These are phyloP conservation scores for Meda fulgida DNA, from an alignment of 2,797 vertebrate genomes.

Conservation along the genomic window DNA sequence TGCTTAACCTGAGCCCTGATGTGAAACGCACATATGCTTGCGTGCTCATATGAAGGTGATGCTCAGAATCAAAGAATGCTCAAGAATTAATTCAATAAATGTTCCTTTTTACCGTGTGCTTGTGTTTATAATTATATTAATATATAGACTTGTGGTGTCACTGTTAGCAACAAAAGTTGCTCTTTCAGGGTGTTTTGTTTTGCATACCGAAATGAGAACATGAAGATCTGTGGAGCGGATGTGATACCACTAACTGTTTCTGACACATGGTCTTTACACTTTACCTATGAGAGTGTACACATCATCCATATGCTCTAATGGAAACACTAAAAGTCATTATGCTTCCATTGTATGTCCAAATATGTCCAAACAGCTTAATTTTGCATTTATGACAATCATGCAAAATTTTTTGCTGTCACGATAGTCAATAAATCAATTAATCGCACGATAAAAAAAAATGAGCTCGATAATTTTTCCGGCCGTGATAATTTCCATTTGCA, in stretches of 20 bases:
- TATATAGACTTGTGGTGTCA: background rate
- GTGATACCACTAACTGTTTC: conserved; percentile 46
- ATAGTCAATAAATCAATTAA: no score
- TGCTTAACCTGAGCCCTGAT: conserved; percentile 18
- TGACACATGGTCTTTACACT: conserved; percentile 41
- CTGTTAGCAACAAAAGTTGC: background rate
- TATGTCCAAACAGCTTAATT: background rate
- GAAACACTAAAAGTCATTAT: conserved; percentile 14
- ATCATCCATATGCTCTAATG: conserved; percentile 13
- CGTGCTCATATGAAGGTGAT: background rate
- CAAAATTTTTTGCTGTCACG: background rate
- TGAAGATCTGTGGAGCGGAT: conserved; percentile 32
- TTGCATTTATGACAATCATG: background rate
- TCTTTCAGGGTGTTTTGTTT: background rate
- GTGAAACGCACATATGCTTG: conserved; percentile 12
- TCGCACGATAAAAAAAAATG: no score
- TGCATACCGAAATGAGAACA: background rate
- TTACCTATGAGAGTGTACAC: conserved; percentile 33
- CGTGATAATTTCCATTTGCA: no score
- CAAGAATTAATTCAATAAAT: background rate
- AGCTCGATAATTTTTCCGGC: no score
- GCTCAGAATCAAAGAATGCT: background rate
- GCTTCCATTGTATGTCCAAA: background rate
- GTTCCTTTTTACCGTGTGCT: background rate
- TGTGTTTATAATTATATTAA: background rate